Base-by-base conservation (phyloP, 2,888 invertebrate genomes). In the Drosophila stalkeri region DNA sequence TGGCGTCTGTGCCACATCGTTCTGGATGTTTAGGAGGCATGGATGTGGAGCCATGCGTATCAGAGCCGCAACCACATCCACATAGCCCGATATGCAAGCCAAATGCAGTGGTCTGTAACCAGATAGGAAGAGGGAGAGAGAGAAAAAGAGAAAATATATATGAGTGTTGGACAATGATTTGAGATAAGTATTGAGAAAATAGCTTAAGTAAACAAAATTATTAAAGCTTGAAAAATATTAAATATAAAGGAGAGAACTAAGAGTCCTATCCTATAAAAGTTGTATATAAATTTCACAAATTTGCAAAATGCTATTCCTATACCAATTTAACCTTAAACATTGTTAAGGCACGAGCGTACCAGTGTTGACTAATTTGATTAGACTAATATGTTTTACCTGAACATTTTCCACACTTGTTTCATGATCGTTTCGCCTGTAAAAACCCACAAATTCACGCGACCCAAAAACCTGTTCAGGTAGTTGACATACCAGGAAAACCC, bases 1-100 rank as follows among this genome's bases (percentile, higher is more conserved):
- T 0, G 98, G 96, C 2, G 98, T 96, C 88, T 97, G 96, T 8
- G 95, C 95, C 64, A 95, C 94, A 93, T 97, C 96, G 93, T 98
- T 98, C 60, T 95, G 94, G 43, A 97, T 95, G 92, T 98, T 96
- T 49, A 98, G 93, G 70, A 96, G 94, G 55, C 95, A 95, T 61
- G 96, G 96, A 93, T 96, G 95, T 41, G 97, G 97, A 70, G 96
- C 96, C 91, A 96, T 94, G 74, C 95, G 94, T 85, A 98, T 96
- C 56, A 98, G 94, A 57, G 96, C 95, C 80, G 95, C 94, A 0
- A 96, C 95, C 72, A 96, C 95, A 88, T 97, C 96, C 72, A 95
- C 94, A 90, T 95, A 95, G 52, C 96, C 96, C 77, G 96, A 95
- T 62, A 96, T 95, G 82, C 98, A 96, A 39, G 98, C 97, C 85